phyloP scores from a whole-genome alignment of 2,888 invertebrate species.

The Dolichopus griseipennis region DNA sequence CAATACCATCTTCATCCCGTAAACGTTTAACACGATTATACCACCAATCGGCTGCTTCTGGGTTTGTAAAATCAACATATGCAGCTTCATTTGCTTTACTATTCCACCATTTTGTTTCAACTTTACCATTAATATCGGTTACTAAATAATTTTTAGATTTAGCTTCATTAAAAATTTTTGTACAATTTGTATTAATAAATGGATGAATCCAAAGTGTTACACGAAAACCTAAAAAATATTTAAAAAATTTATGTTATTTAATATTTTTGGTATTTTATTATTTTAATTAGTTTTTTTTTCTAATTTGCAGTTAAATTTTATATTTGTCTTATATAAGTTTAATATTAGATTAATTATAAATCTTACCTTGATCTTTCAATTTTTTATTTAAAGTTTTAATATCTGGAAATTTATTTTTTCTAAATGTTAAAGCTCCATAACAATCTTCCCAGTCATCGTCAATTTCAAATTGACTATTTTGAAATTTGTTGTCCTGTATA shows the following conservation, averaged over 20 bases:
- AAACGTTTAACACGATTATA: slow-evolving; percentile 45
- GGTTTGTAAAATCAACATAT: slow-evolving; percentile 61
- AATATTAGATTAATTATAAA: too few species aligned
- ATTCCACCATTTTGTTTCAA: slow-evolving; percentile 46
- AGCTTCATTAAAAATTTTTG: slow-evolving; percentile 52
- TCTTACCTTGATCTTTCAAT: slow-evolving; percentile 49
- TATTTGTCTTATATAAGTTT: too few species aligned
- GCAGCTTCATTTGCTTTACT: slow-evolving; percentile 43
- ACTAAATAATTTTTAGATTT: slow-evolving; percentile 48
- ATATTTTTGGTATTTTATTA: too few species aligned
- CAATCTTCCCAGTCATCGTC: slow-evolving; percentile 83
- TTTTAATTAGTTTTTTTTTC: too few species aligned
- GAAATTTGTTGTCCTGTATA: slow-evolving; percentile 56
- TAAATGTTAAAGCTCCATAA: slow-evolving; percentile 71
- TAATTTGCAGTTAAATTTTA: too few species aligned
- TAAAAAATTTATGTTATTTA: too few species aligned
- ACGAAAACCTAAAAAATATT: slow-evolving; percentile 49
- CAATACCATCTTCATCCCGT: slow-evolving; percentile 53
- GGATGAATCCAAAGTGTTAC: slow-evolving; percentile 81
- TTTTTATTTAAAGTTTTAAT: slow-evolving; percentile 52
- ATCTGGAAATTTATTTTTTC: slow-evolving; percentile 59
- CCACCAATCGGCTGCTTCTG: slow-evolving; percentile 51
- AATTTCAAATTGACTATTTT: slow-evolving; percentile 71
- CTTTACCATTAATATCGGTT: slow-evolving; percentile 39
- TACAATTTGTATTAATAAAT: slow-evolving; percentile 68